Evolutionary conservation across 2,797 vertebrate species (phyloP), one percentile per base, ranked within the genome.

Genomic region (Clangula hyemalis): DNA sequence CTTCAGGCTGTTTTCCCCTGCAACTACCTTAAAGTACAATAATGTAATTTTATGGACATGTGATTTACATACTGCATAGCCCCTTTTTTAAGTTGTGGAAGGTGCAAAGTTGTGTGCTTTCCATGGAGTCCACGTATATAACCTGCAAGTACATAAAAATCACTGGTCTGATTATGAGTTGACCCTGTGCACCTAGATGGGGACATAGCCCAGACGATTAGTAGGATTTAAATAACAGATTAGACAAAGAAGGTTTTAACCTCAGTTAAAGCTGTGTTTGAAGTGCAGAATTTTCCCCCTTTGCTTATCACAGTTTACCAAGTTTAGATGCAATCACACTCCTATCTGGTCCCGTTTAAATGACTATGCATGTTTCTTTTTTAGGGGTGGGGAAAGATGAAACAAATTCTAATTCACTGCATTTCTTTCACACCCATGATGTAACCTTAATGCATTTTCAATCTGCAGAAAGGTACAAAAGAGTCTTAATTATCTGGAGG

Each of bases 181-280:
- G 47, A 74, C 15, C 30, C 49, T 72, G 73, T 45, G 61, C 68
- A 62, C 41, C 83, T 85, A 85, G 19, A 16, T 56, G 64, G 18
- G 60, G 74, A 82, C 30, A 66, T 38, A 90, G 56, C 74, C 91
- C 32, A 58, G 30, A n/a, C 83, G 57, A 93, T 89, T 91, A 93
- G 60, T 27, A 57, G 61, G 20, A 91, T 96, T 96, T 94, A 93
- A 92, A 68, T 77, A 90, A 83, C 65, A 77, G 75, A 94, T 92
- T 93, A 83, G 58, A 78, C 62, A 88, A 81, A 90, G 58, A 32
- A 3, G 3, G 18, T 57, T 91, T 92, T 94, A 89, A 76, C 25
- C 30, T 87, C 78, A 77, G 49, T 91, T 85, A 71, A 74, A 75
- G 1, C 64, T 82, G 82, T 11, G 16, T 95, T 82, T 90, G 77